phyloP scores from a whole-genome alignment of 2,113 vertebrate genomes.

The Rallus limicola region DNA sequence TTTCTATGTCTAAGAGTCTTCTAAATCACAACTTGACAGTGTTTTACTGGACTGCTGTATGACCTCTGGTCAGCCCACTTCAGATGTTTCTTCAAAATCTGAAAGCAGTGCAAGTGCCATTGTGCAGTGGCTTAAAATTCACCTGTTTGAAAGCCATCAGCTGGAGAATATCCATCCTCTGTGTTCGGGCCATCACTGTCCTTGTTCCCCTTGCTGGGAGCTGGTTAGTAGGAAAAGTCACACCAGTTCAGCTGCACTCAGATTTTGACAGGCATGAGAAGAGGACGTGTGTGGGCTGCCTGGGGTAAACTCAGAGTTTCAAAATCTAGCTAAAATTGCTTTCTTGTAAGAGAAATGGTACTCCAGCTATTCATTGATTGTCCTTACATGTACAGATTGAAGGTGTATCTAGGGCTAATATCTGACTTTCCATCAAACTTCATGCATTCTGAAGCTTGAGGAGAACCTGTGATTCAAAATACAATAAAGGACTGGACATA shows the following conservation, averaged over 20 bases:
- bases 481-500: rapidly evolving
- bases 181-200: neutral
- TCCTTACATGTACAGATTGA: neutral
- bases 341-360: neutral
- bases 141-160: neutral
- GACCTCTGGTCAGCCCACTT: neutral
- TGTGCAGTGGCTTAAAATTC: neutral
- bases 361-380: neutral
- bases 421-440: neutral
- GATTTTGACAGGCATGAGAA: neutral
- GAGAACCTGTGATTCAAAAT: neutral
- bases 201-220: neutral
- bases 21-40: neutral
- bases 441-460: neutral
- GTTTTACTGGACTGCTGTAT: neutral
- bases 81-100: neutral
- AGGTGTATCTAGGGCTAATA: neutral
- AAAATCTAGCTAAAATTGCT: neutral
- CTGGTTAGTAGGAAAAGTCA: neutral
- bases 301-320: neutral
- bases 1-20: neutral
- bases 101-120: neutral
- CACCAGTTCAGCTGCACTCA: neutral
- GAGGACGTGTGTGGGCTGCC: neutral
- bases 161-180: neutral